Evolutionary conservation across 1,140 invertebrate species (phyloP), one percentile per base, ranked within the genome.

Genomic region (Lethocerus indicus): DNA sequence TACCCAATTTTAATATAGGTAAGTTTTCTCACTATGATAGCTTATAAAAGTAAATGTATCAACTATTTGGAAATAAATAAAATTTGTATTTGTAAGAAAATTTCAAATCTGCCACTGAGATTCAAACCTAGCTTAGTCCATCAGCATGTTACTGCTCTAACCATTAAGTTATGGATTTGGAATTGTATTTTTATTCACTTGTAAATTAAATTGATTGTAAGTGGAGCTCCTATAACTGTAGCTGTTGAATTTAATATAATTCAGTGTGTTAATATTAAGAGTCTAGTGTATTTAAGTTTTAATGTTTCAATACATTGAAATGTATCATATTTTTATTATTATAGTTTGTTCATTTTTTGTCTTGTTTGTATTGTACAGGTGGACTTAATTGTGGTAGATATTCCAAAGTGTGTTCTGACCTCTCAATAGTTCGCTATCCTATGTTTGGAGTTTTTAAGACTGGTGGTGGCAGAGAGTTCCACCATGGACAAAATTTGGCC

Each of bases 381-480:
- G 65, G 74, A 60, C 65, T 82, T 14, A 71, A 81, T 61, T 85
- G 82, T 61, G 67, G 65, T 1, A 63, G 62, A 56, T 67, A 70
- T 53, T 49, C 63, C 2, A 54, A 61, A 2, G 54, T 75, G 3
- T 87, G 83, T 60, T 61, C 63, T 6, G 61, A 68, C 26, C 58
- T 73, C 13, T 67, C 71, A 50, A 64, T 77, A 9, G 64, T 63
- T 42, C 76, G 76, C 53, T 81, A 79, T 63, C 83, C 82, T 12
- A 66, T 71, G 27, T 82, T 82, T 69, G 72, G 75, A 25, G 67
- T 86, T 14, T 72, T 86, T 54, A 85, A 85, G 60, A 24, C 40
- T 0, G 73, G 71, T 26, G 79, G 79, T 35, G 77, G 76, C 16
- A 76, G 80, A 62, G 81, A 87, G 64, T 64, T 82, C 32, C 71